Evolutionary conservation across 2,888 invertebrate species (phyloP), one percentile per base, ranked within the genome.

Genomic region (Drosophila ezoana): DNA sequence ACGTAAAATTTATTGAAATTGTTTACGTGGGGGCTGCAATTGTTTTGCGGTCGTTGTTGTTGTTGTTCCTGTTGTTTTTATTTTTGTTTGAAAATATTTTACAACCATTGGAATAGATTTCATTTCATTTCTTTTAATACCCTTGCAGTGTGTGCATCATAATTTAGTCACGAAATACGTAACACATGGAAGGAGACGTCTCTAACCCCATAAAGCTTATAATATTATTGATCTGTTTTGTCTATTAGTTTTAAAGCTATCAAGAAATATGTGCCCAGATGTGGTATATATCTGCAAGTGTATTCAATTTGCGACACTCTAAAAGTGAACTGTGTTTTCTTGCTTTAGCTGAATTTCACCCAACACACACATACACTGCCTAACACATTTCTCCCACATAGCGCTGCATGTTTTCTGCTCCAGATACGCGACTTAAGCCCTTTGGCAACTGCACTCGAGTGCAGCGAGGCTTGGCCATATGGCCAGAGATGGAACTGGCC

Each of bases 1-100:
- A 74, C 81, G 76, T 76, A 67, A 52, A 83, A 83, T 83, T 86
- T 86, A 83, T 83, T 83, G 86, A 83, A 83, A 86, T 86, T 83
- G 86, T 81, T 82, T 82, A 70, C 80, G 78, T 73, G 82, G 75
- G 65, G 68, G 16, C 62, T 72, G 65, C 68, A 70, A 81, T 67
- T 76, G 81, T 76, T 64, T 68, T 66, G 62, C 53, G 64, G 45
- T 18, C 18, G 33, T 56, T 51, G 44, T 40, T 60, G 44, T 40
- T 60, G 23, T 59, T 49, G 67, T 47, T 53, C 38, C n/a, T 65
- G 32, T 23, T 60, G 28, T 38, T 32, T 16, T 38, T 5, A 11
- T 28, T 10, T 52, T 43, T 38, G 20, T 45, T 76, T 65, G 35
- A 53, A 51, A 28, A 61, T 66, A 61, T 72, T 72, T 52, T 66